A percentile compares a stretch with the other conserved stretches of the same genome.
phyloP scores from a whole-genome alignment of 2,888 invertebrate genomes.

The Neuroscelio doddi region DNA sequence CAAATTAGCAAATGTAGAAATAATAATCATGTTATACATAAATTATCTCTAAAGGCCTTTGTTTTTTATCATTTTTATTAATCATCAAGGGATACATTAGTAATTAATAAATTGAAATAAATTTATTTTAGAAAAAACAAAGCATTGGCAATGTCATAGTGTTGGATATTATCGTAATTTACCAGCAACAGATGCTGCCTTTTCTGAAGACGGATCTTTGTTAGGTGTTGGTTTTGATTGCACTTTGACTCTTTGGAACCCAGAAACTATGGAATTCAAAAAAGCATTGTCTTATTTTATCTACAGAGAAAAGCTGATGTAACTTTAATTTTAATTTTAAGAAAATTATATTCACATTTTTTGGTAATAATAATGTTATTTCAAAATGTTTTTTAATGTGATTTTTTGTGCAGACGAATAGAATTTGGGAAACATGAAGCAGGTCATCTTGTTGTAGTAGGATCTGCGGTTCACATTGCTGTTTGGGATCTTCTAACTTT shows the following conservation, averaged over 20 bases:
- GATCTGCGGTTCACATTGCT: constrained; percentile 76
- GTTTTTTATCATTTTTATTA: too few relatives aligned
- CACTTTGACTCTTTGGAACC: constrained; percentile 81
- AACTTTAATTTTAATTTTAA: constrained; percentile 42
- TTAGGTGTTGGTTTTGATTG: constrained; percentile 81
- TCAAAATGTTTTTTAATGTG: not conserved
- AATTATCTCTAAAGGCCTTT: too few relatives aligned
- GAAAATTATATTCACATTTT: constrained; percentile 8
- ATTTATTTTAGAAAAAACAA: constrained; percentile 72
- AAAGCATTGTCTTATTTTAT: constrained; percentile 74
- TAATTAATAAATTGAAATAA: constrained; percentile 20
- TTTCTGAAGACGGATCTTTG: constrained; percentile 85
- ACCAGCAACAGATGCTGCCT: constrained; percentile 76
- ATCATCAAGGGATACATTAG: too few relatives aligned
- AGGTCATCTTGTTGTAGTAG: constrained; percentile 76
- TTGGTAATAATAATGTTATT: constrained; percentile 3
- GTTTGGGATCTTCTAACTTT: constrained; percentile 84
- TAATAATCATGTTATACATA: too few relatives aligned
- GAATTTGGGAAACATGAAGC: constrained; percentile 76
- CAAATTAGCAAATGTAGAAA: too few relatives aligned
- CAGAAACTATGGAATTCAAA: constrained; percentile 76
- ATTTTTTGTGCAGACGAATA: constrained; percentile 30
- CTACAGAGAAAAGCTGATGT: constrained; percentile 70
- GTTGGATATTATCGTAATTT: constrained; percentile 78
- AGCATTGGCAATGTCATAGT: constrained; percentile 79